Evolutionary conservation across 2,888 invertebrate genomes (phyloP), one percentile per base, ranked within the genome.

Genomic region (Trichopoda pennipes): DNA sequence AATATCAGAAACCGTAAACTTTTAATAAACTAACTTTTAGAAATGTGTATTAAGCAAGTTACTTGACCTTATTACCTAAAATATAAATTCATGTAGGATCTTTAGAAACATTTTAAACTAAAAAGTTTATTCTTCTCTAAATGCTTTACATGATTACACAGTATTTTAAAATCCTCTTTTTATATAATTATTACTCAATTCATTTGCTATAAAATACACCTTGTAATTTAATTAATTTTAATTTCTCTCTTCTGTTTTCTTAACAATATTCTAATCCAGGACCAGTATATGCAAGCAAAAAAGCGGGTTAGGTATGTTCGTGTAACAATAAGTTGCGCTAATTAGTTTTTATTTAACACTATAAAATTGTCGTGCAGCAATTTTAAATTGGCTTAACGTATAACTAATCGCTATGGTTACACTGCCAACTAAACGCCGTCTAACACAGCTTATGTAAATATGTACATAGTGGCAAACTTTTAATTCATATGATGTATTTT

Each of bases 311-410:
- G 21, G 69, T n/a, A 61, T 69, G 63, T 75, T 49, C 53, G 85
- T 80, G 78, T 84, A 84, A 86, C 87, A 87, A 88, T 87, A 88
- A 88, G 88, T 89, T 87, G 88, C 86, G 86, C 87, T 88, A 88
- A 89, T 88, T 88, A 88, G 88, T 88, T 88, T 88, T 88, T 88
- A 88, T 89, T 88, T 88, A 88, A 87, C 72, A 61, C 87, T 88
- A 87, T 86, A 87, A 88, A 88, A 88, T 87, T 87, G 84, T 85
- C 87, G 87, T 85, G 85, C 81, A 85, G 86, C 86, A 86, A 86
- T 87, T 88, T 86, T 79, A 87, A 88, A 88, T 88, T 89, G 88
- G 89, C 87, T 88, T 87, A 89, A 87, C 86, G 87, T 87, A 86
- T 88, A 87, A 88, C 87, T 89, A 88, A 88, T 88, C 88, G 86